A percentile compares a stretch with the other conserved stretches of the same genome.
phyloP scores from a whole-genome alignment of 2,797 vertebrate species.

The Diglossa cyanea region DNA sequence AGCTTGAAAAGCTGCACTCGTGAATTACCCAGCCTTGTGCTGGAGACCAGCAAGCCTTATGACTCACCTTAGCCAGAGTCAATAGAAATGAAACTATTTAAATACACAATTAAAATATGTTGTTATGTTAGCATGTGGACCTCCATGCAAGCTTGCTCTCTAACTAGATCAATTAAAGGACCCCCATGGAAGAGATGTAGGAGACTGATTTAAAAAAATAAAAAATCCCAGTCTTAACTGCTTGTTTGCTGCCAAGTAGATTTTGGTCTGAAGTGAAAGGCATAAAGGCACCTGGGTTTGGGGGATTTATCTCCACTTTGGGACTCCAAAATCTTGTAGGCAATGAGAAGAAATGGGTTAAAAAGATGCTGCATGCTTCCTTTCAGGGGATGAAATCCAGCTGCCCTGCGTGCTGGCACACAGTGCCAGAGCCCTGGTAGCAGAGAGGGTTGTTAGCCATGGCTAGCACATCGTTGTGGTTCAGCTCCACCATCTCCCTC shows the following conservation, averaged over 20 bases:
- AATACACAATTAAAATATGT: slow-evolving; percentile 45
- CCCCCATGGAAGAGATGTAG: not conserved
- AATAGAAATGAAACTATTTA: slow-evolving; percentile 42
- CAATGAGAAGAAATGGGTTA: not conserved
- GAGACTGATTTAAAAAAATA: slow-evolving; percentile 4
- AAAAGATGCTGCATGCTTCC: not conserved
- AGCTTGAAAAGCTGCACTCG: not conserved
- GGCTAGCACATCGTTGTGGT: not conserved
- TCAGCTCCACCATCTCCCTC: not conserved
- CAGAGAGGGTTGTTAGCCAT: not conserved
- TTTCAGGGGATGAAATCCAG: not conserved
- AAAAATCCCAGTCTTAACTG: not conserved
- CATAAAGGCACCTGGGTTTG: not conserved
- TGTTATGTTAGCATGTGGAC: slow-evolving; percentile 60
- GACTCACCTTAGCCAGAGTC: slow-evolving; percentile 33
- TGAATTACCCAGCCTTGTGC: not conserved
- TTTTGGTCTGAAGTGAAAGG: not conserved
- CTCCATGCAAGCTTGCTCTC: slow-evolving; percentile 42
- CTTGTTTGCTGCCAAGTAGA: not conserved
- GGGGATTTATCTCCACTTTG: not conserved
- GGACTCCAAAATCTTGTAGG: not conserved
- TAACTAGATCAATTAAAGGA: not conserved
- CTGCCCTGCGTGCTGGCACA: not conserved
- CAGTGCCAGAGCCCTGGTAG: not conserved
- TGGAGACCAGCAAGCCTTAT: not conserved